These are phyloP conservation scores for Euclidia mi DNA, from an alignment of 2,888 invertebrate species.

Conservation along the genomic window DNA sequence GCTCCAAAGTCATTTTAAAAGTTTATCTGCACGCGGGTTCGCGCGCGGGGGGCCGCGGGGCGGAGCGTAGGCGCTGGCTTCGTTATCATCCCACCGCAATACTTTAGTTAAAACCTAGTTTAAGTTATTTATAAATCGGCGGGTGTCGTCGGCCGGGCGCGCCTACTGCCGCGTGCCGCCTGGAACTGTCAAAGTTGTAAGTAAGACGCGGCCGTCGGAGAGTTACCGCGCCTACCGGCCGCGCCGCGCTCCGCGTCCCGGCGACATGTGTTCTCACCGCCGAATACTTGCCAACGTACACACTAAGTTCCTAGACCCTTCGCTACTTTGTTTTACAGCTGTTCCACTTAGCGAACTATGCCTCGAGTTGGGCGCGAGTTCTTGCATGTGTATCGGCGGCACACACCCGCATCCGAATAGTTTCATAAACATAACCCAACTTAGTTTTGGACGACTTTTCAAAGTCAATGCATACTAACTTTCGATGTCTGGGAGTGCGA, in stretches of 20 bases:
- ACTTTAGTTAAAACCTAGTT: conserved; percentile 88
- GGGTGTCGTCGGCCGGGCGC: conserved; percentile 75
- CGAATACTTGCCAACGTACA: conserved; percentile 82
- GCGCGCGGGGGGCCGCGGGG: conserved; percentile 69
- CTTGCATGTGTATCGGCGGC: conserved; percentile 89
- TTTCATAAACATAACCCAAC: conserved; percentile 90
- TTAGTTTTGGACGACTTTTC: conserved; percentile 90
- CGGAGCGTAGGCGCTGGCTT: conserved; percentile 76
- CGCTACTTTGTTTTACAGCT: conserved; percentile 90
- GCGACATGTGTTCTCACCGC: conserved; percentile 75
- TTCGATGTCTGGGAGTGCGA: conserved; percentile 88
- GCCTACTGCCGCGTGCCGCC: conserved; percentile 72
- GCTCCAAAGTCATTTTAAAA: conserved; percentile 91
- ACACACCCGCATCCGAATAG: conserved; percentile 89
- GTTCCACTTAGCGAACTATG: conserved; percentile 90
- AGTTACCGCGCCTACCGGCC: conserved; percentile 54
- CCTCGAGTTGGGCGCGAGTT: conserved; percentile 89
- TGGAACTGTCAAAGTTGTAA: conserved; percentile 83
- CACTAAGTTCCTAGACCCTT: conserved; percentile 90
- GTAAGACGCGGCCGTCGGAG: conserved; percentile 56
- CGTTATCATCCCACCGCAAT: conserved; percentile 86
- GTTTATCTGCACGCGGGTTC: conserved; percentile 89
- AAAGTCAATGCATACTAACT: conserved; percentile 90
- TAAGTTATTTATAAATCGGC: conserved; percentile 87
- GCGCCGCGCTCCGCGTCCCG: conserved; percentile 44